phyloP scores from a whole-genome alignment of 2,113 vertebrate genomes.

The Malurus cyaneus region DNA sequence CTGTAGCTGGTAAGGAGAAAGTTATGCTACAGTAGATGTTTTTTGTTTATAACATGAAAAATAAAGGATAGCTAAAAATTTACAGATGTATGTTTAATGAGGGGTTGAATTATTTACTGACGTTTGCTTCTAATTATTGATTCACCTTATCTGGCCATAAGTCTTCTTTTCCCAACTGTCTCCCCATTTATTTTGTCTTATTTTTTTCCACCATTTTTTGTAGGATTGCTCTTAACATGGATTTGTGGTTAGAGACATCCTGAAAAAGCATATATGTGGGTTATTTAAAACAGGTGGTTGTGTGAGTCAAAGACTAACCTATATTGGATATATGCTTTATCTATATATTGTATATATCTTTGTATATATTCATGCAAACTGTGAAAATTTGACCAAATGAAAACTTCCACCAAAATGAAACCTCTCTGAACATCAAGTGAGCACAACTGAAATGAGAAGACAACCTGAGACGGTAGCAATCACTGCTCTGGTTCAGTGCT shows the following conservation, averaged over 20 bases:
- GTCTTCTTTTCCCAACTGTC: neutral
- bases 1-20: neutral
- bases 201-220: neutral
- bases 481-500: neutral
- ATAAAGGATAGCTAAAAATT: neutral
- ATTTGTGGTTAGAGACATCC: neutral
- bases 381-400: neutral
- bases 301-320: neutral
- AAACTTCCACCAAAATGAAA: neutral
- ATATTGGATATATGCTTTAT: neutral
- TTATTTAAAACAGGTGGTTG: neutral
- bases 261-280: neutral
- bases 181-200: neutral
- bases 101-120: neutral
- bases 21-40: neutral
- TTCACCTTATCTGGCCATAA: neutral
- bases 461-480: neutral
- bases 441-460: neutral
- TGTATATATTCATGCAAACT: neutral
- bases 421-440: neutral
- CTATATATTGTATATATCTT: neutral
- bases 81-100: accelerated
- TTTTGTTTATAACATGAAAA: neutral
- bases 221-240: neutral
- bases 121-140: neutral